Conservation (phyloP, 2,888 invertebrate genomes). For the Hydropsyche betteni region DNA sequence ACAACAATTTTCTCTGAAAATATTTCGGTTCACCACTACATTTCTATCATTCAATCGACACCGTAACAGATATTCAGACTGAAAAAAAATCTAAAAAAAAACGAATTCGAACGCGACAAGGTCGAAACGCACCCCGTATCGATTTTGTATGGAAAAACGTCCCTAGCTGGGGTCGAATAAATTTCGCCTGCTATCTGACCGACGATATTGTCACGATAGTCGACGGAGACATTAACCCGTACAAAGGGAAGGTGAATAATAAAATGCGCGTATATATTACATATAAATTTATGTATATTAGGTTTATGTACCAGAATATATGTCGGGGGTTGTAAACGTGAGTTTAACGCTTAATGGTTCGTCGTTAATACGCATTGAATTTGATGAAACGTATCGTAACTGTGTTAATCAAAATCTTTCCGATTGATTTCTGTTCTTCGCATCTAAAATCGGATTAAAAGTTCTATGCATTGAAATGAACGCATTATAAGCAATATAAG, state of each 20-base stretch:
- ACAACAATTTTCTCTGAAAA: too few relatives aligned
- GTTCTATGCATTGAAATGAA: too few relatives aligned
- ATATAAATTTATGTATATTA: not conserved
- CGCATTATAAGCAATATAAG: too few relatives aligned
- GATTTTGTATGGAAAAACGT: conserved; percentile 48
- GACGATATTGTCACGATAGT: conserved; percentile 37
- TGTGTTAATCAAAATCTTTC: too few relatives aligned
- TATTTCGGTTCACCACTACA: too few relatives aligned
- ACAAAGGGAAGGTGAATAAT: conserved; percentile 16
- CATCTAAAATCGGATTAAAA: too few relatives aligned
- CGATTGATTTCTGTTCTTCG: too few relatives aligned
- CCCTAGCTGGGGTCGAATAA: conserved; percentile 45
- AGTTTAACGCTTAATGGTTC: too few relatives aligned
- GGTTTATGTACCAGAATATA: too few relatives aligned
- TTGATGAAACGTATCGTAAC: too few relatives aligned
- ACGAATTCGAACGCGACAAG: conserved; percentile 31
- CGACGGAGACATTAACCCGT: conserved; percentile 33
- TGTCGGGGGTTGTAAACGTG: too few relatives aligned
- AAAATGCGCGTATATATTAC: conserved; percentile 16
- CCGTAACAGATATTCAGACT: not conserved
- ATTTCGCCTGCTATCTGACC: conserved; percentile 44
- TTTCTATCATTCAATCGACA: not conserved
- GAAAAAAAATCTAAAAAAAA: not conserved
- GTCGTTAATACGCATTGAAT: too few relatives aligned
- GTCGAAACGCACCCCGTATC: conserved; percentile 46